Evolutionary conservation across 1,140 invertebrate species (phyloP), one percentile per base, ranked within the genome.

Genomic region (Hyposmocoma kahamanoa): DNA sequence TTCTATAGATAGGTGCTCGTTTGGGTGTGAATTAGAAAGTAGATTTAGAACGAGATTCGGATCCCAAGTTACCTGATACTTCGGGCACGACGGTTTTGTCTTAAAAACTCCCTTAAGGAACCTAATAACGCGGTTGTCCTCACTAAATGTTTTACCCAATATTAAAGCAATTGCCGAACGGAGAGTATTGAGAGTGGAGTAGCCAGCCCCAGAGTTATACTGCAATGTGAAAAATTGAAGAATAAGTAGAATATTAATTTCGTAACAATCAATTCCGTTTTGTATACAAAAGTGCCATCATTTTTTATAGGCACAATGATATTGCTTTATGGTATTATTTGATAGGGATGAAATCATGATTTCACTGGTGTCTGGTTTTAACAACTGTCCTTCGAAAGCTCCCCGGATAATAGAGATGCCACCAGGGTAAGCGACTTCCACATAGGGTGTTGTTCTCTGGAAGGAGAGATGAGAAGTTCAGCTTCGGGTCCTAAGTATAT

Each of bases 21-120:
- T 50, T 17, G 48, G 48, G 38, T 17, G 44, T 8, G 15, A 32
- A 22, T 34, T 26, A 24, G 8, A 4, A 1, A 50, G 19, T n/a
- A n/a, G 18, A 22, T 32, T 22, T 3, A 50, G 21, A 4, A 50
- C 41, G 9, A 24, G 11, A 50, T 43, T 50, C 4, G 48, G 48
- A 26, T 50, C 38, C 47, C 47, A 48, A n/a, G 47, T 20, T 18
- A 15, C 17, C 15, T n/a, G 19, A 20, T 48, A 48, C 21, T 22
- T 46, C 4, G 34, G 42, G 6, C 43, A 8, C 17, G 6, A 21
- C 34, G 48, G 42, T 36, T 32, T 43, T 1, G 21, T 36, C 38
- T 17, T 50, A 38, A 20, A 43, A 15, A 43, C 28, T 15, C 30
- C 42, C 22, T 44, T 50, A 10, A 50, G 22, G 41, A 43, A 44